Conservation (phyloP, 1,140 invertebrate species). For the Drosophila triauraria region DNA sequence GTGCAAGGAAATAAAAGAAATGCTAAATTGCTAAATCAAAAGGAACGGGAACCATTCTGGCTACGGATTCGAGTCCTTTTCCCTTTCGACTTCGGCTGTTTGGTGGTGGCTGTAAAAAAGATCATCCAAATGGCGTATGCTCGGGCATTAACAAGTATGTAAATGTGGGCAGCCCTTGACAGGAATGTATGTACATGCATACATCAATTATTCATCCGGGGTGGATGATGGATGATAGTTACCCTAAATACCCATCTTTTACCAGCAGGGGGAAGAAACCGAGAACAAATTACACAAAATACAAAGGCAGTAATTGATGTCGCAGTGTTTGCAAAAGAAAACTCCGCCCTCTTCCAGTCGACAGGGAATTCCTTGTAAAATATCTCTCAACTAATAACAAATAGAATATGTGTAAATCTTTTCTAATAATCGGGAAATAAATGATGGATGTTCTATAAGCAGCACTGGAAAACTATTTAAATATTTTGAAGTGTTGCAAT, state of each 20-base stretch:
- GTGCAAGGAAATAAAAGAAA: conserved; percentile 14
- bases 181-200: not conserved
- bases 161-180: conserved; percentile 20
- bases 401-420: not conserved
- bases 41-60: conserved; percentile 3
- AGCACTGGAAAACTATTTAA: not conserved
- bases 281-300: conserved; percentile 12
- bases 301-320: conserved; percentile 28
- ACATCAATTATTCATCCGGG: conserved; percentile 22
- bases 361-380: not conserved
- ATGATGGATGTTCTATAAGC: not conserved
- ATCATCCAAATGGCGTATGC: conserved; percentile 40
- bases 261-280: not conserved
- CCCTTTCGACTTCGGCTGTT: not conserved
- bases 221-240: conserved; percentile 29
- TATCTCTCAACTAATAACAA: not conserved
- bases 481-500: not conserved
- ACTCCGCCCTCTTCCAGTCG: not conserved
- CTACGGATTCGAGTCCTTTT: conserved; percentile 1
- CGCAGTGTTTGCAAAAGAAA: conserved; percentile 9
- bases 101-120: conserved; percentile 31
- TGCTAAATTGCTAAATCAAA: conserved; percentile 37
- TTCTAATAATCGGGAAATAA: not conserved
- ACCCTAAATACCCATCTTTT: conserved; percentile 15
- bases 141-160: conserved; percentile 34